Evolutionary conservation across 1,140 invertebrate species (phyloP).

Genomic region (Polyergus mexicanus): DNA sequence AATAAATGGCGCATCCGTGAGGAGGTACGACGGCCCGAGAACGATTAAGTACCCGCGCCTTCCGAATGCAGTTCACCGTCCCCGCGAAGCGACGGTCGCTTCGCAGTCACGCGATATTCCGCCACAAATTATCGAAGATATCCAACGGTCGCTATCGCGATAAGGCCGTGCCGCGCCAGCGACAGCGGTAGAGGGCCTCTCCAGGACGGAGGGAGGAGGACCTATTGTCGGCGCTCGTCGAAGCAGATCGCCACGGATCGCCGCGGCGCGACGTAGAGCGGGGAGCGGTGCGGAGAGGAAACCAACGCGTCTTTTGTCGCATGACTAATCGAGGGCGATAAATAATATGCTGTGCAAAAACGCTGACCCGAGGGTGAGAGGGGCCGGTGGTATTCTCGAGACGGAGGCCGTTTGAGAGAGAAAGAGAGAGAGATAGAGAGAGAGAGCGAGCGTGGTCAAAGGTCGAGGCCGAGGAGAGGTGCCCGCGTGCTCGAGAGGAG

Average conservation of each 20-base stretch:
- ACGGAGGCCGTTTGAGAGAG: conserved; percentile 46
- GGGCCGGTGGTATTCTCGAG: conserved; percentile 39
- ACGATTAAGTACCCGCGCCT: conserved; percentile 39
- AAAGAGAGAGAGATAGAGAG: background rate
- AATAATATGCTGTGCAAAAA: conserved; percentile 70
- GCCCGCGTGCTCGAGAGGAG: conserved; percentile 12
- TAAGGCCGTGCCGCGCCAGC: conserved; percentile 51
- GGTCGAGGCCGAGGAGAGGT: conserved; percentile 67
- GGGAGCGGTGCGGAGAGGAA: conserved; percentile 25
- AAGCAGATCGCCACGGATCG: conserved; percentile 70
- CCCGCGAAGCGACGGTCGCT: conserved; percentile 13
- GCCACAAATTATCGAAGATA: conserved; percentile 69
- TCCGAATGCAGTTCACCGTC: conserved; percentile 31
- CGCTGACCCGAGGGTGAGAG: conserved; percentile 18
- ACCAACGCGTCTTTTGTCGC: conserved; percentile 76
- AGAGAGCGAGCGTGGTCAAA: conserved; percentile 58
- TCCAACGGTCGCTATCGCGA: conserved; percentile 64
- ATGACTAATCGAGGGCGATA: conserved; percentile 75
- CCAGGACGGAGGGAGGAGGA: background rate
- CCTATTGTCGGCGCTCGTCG: conserved; percentile 70
- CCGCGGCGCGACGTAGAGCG: conserved; percentile 11
- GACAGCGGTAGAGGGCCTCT: conserved; percentile 37
- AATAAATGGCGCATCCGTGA: conserved; percentile 43
- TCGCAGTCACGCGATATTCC: conserved; percentile 36
- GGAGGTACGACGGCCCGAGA: conserved; percentile 45